A percentile compares a stretch with the other conserved stretches of the same genome.
Conservation (phyloP, 2,113 vertebrate species). For the Cavia aperea region DNA sequence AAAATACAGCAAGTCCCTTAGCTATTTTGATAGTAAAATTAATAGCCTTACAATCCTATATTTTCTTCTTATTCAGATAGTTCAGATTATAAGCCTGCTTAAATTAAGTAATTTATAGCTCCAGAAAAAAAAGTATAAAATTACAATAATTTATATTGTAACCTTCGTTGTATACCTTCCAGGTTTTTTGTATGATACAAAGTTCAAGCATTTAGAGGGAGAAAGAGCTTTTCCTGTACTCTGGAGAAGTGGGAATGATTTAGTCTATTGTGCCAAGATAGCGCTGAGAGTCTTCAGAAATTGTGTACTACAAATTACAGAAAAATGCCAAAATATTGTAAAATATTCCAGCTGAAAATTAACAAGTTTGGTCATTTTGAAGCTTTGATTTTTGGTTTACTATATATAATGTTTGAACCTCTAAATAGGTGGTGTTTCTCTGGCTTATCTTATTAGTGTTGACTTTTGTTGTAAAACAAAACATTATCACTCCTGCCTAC, state of each 20-base stretch:
- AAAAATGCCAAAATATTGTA: constrained; percentile 57
- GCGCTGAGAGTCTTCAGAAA: constrained; percentile 29
- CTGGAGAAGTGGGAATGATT: background rate
- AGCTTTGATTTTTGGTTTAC: constrained; percentile 49
- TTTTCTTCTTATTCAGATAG: constrained; percentile 30
- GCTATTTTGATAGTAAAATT: constrained; percentile 56
- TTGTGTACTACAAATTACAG: constrained; percentile 13
- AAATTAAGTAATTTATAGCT: constrained; percentile 38
- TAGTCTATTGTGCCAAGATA: constrained; percentile 47
- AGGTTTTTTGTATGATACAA: constrained; percentile 21
- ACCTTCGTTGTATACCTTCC: constrained; percentile 23
- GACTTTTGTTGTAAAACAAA: constrained; percentile 37
- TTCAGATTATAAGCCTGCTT: constrained; percentile 41
- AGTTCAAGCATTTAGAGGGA: constrained; percentile 46
- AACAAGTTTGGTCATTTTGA: constrained; percentile 38
- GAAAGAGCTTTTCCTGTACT: background rate
- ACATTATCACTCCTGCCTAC: constrained; percentile 29
- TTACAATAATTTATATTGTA: constrained; percentile 23
- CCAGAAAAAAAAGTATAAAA: constrained; percentile 33
- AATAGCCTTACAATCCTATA: constrained; percentile 44
- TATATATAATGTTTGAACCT: constrained; percentile 11
- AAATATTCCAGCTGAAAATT: constrained; percentile 19
- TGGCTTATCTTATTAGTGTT: constrained; percentile 22
- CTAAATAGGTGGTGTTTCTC: constrained; percentile 38
- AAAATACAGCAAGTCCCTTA: constrained; percentile 13